Evolutionary conservation across 2,797 vertebrate genomes (phyloP).

Genomic region (Argentina silus): DNA sequence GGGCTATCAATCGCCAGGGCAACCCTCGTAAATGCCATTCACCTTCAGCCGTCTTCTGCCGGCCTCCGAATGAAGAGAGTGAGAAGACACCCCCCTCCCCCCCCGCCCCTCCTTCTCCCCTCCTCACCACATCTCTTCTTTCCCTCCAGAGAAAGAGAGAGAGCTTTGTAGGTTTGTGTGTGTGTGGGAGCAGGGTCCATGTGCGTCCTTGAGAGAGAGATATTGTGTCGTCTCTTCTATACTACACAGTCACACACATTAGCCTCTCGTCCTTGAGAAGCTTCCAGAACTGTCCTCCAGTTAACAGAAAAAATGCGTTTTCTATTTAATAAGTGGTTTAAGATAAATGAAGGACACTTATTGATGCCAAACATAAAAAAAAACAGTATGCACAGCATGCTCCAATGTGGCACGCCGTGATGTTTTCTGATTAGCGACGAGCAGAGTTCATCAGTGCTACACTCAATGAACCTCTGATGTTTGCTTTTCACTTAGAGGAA

Average conservation of each 20-base stretch:
- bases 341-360: neutral
- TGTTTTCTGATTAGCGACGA: conserved; percentile 24
- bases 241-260: too few species aligned
- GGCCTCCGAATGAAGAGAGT: conserved; percentile 16
- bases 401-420: neutral
- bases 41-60: conserved; percentile 52
- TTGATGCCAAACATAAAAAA: neutral
- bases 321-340: too few species aligned
- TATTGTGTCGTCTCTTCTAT: neutral
- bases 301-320: too few species aligned
- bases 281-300: too few species aligned
- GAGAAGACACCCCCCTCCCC: neutral
- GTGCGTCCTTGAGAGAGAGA: conserved; percentile 21
- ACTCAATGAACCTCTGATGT: conserved; percentile 43
- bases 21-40: conserved; percentile 59
- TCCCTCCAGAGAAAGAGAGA: neutral
- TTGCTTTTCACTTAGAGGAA: conserved; percentile 52
- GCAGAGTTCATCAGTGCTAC: conserved; percentile 19
- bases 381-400: neutral
- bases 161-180: conserved; percentile 17
- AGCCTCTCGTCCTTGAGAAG: neutral
- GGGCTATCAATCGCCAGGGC: conserved; percentile 57
- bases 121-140: neutral
- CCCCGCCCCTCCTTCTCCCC: neutral
- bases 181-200: neutral